A percentile compares a stretch with the other conserved stretches of the same genome.
phyloP scores from a whole-genome alignment of 1,140 invertebrate species.

The Eubasilissa regina region DNA sequence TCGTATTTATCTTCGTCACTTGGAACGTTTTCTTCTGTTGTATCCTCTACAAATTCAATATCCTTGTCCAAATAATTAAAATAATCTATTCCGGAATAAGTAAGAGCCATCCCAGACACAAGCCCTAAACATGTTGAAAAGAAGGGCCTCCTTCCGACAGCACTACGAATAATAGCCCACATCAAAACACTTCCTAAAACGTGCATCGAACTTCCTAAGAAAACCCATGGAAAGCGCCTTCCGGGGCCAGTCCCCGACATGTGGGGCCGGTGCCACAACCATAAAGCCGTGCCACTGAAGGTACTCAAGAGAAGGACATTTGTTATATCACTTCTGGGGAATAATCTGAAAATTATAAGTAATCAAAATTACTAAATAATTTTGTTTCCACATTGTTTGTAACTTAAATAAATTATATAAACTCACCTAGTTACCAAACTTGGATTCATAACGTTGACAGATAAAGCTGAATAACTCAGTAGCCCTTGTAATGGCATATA shows the following conservation, averaged over 20 bases:
- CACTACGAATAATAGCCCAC: constrained; percentile 70
- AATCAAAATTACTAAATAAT: constrained; percentile 19
- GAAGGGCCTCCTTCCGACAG: constrained; percentile 67
- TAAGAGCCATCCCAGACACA: constrained; percentile 67
- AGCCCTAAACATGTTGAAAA: constrained; percentile 67
- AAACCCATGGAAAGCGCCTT: constrained; percentile 70
- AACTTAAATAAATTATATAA: neutral
- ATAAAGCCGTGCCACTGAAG: constrained; percentile 67
- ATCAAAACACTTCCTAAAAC: constrained; percentile 69
- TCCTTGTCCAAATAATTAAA: constrained; percentile 70
- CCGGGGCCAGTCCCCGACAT: constrained; percentile 69
- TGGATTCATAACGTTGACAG: constrained; percentile 71
- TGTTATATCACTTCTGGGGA: constrained; percentile 68
- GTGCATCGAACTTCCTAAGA: constrained; percentile 69
- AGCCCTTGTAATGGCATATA: constrained; percentile 70
- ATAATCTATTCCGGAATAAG: constrained; percentile 70
- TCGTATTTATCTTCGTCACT: constrained; percentile 73
- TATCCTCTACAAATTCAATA: constrained; percentile 61
- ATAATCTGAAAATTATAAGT: constrained; percentile 63
- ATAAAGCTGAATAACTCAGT: constrained; percentile 70
- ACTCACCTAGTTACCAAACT: constrained; percentile 68
- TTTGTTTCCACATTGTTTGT: neutral
- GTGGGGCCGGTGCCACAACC: constrained; percentile 70
- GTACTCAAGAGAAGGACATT: constrained; percentile 68
- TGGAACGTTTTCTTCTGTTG: constrained; percentile 61